Evolutionary conservation across 2,113 vertebrate species (phyloP), one percentile per base, ranked within the genome.

Genomic region (Hippocampus mohnikei): DNA sequence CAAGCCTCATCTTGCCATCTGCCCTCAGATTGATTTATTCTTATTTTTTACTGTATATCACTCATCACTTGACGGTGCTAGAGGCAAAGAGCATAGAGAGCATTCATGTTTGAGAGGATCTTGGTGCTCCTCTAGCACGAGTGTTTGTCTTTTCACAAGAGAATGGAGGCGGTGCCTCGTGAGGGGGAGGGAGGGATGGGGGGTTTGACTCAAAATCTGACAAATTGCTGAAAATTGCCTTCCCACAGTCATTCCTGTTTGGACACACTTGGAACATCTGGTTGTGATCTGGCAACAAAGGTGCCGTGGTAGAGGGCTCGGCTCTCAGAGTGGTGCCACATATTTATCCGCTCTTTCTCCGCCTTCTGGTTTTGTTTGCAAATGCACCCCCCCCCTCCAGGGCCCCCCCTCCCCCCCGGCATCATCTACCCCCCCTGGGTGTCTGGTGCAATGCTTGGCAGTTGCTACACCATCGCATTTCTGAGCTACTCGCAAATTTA

Each of bases 191-290:
- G 33, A 44, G 10, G 1, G 12, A 3, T 44, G 42, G 12, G 1
- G 7, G 48, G 81, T 81, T 75, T 71, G 79, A 75, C 84, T 90
- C 85, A 86, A 81, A 92, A 91, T 89, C 89, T 92, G 92, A 93
- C 92, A 93, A 93, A 93, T 93, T 93, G 90, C 90, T 77, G 87
- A 92, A 93, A 93, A 93, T 93, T 93, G 90, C 91, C 90, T 88
- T 90, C 91, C 91, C 85, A 85, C 91, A 85, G 88, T 89, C 89
- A 83, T 91, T 91, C 87, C 84, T 89, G 90, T 91, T 92, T 91
- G 87, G 91, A 91, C 86, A 88, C 91, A 91, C 88, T 90, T 78
- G 72, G 81, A 84, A 89, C 93, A 93, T 93, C 92, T 93, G 92
- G 91, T 89, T 91, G 89, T 89, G 90, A 93, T 93, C 89, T 90